Base-by-base conservation (phyloP, 2,797 vertebrate genomes). In the Oreochromis mossambicus region DNA sequence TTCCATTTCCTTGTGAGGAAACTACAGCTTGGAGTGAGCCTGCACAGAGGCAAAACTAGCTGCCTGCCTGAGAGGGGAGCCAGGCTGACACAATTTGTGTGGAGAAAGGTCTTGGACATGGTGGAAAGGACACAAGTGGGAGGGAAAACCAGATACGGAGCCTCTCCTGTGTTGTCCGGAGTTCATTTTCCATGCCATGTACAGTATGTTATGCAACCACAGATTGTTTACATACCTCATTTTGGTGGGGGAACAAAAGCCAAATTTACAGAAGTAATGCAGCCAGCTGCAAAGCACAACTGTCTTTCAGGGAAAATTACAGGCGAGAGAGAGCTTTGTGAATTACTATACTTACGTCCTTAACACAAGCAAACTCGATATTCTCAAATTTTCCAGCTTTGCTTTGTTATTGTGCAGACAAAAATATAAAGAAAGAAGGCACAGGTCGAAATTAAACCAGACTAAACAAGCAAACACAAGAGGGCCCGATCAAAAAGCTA, bases 61-160 rank as follows among this genome's bases (percentile, higher is more conserved):
- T 90, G 87, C 63, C 89, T 87, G 92, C 61, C 83, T 3, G 85
- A 82, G 88, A 91, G 83, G 58, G 84, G 79, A 94, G 89, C 82
- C 89, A 91, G 88, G 84, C 92, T 81, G 91, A 90, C 84, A 94
- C 80, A 83, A 83, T 91, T 87, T 92, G 90, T 87, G 91, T 85
- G 80, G 86, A 92, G 91, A 92, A 93, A 90, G 92, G 87, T 94
- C 90, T 93, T 89, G 86, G 93, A 92, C 90, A 88, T 82, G 92
- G 91, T 88, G 87, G 89, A 63, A 92, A 85, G 55, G 92, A 95
- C 88, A 94, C 87, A 87, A 92, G 95, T 12, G 73, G 84, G 75
- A 68, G 10, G 77, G 80, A 96, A 97, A 97, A 96, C 95, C 95
- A 91, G 96, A 92, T 88, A 92, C 82, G 93, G 96, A 97, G 55